These are phyloP conservation scores for Anorthoa munda DNA, from an alignment of 2,888 invertebrate genomes.

Conservation along the genomic window DNA sequence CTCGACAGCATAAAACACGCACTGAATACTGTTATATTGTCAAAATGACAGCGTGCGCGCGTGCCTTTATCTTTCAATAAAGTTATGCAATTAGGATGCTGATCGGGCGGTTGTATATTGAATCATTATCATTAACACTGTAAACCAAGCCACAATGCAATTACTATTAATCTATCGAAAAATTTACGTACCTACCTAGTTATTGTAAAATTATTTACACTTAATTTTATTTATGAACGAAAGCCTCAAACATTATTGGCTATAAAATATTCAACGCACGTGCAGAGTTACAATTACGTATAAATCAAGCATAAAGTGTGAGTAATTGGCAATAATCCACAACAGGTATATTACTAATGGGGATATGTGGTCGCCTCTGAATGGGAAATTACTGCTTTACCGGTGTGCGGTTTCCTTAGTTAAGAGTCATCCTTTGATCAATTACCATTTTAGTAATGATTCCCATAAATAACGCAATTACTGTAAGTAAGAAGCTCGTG, in stretches of 20 bases:
- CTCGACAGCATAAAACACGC: conserved; percentile 14
- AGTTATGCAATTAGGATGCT: conserved; percentile 13
- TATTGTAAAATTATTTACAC: neutral
- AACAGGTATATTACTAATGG: conserved; percentile 50
- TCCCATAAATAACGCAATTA: too few relatives aligned
- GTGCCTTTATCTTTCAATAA: too few relatives aligned
- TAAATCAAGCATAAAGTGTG: conserved; percentile 51
- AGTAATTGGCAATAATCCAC: conserved; percentile 59
- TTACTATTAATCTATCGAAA: neutral
- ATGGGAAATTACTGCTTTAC: conserved; percentile 39
- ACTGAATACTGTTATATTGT: conserved; percentile 2
- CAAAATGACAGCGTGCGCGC: too few relatives aligned
- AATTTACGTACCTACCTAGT: too few relatives aligned
- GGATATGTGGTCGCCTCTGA: conserved; percentile 39
- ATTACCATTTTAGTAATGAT: neutral
- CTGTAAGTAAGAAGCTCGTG: too few relatives aligned
- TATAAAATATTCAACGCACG: conserved; percentile 46
- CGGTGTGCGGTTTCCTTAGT: neutral
- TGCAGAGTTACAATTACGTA: too few relatives aligned
- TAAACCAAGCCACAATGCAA: too few relatives aligned
- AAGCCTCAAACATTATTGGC: conserved; percentile 14
- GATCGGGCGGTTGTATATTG: too few relatives aligned
- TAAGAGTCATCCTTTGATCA: neutral
- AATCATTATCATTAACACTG: too few relatives aligned
- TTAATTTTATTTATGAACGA: neutral